A percentile compares a stretch with the other conserved stretches of the same genome.
Evolutionary conservation across 1,140 invertebrate species (phyloP).

Genomic region (Manduca sexta): DNA sequence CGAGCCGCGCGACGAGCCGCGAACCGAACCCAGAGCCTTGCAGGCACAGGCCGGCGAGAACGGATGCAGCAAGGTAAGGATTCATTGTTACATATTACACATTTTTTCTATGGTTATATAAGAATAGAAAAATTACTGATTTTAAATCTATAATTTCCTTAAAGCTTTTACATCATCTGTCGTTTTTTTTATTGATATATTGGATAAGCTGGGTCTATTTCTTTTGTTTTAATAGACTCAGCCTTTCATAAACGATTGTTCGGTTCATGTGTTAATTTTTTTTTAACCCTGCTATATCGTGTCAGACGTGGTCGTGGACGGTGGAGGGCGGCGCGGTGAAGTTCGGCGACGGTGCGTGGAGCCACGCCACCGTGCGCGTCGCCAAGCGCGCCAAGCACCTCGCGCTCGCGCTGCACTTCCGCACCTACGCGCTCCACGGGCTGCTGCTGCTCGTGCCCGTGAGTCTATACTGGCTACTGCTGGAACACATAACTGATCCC

Average conservation of each 20-base stretch:
- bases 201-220: too few relatives aligned
- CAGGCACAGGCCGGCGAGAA: slow-evolving; percentile 27
- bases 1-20: slow-evolving; percentile 16
- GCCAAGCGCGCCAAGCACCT: slow-evolving; percentile 60
- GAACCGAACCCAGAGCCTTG: slow-evolving; percentile 24
- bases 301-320: slow-evolving; percentile 81
- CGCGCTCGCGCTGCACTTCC: slow-evolving; percentile 85
- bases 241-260: too few relatives aligned
- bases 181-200: too few relatives aligned
- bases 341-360: slow-evolving; percentile 87
- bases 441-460: slow-evolving; percentile 85
- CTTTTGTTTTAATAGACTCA: too few relatives aligned
- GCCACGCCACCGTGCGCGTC: slow-evolving; percentile 82
- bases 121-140: too few relatives aligned
- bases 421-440: slow-evolving; percentile 90
- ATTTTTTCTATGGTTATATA: too few relatives aligned
- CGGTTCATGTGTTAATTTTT: background rate
- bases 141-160: too few relatives aligned
- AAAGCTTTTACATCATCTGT: too few relatives aligned
- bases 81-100: too few relatives aligned
- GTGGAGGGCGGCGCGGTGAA: slow-evolving; percentile 87
- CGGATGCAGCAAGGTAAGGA: slow-evolving; percentile 37
- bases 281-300: background rate
- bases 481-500: too few relatives aligned
- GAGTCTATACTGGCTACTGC: too few relatives aligned